Evolutionary conservation across 2,888 invertebrate genomes (phyloP).

Genomic region (Zaprionus obscuricornis): DNA sequence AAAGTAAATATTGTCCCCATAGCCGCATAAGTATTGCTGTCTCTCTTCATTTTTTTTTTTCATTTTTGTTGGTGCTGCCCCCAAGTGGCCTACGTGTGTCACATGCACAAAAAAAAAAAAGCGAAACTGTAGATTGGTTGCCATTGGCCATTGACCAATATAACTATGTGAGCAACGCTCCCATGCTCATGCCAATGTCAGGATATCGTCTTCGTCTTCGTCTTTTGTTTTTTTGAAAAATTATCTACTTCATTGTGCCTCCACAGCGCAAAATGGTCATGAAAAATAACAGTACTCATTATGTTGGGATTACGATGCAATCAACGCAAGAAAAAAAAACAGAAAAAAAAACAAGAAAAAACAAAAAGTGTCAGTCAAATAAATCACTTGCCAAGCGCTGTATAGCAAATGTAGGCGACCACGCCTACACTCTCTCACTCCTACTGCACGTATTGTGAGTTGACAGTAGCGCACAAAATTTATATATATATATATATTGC

Average conservation of each 20-base stretch:
- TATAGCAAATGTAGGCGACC: no score
- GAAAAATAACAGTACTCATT: slow-evolving; percentile 81
- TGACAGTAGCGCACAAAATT: slow-evolving; percentile 56
- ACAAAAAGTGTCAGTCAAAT: slow-evolving; percentile 81
- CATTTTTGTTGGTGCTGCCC: slow-evolving; percentile 32
- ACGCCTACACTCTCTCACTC: not conserved
- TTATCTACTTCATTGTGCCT: slow-evolving; percentile 75
- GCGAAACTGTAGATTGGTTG: no score
- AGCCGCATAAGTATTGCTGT: no score
- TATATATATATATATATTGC: slow-evolving; percentile 60
- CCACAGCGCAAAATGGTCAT: slow-evolving; percentile 63
- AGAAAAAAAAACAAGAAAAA: no score
- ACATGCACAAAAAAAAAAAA: slow-evolving; percentile 75
- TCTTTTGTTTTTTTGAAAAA: slow-evolving; percentile 78
- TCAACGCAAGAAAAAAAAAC: slow-evolving; percentile 80
- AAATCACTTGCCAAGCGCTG: slow-evolving; percentile 79
- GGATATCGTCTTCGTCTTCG: slow-evolving; percentile 64
- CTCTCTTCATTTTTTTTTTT: slow-evolving; percentile 43
- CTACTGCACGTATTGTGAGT: slow-evolving; percentile 46
- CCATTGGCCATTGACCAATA: no score
- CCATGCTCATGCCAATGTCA: slow-evolving; percentile 23
- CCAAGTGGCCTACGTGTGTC: slow-evolving; percentile 74
- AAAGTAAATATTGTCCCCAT: no score
- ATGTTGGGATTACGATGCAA: slow-evolving; percentile 81
- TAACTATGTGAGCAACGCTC: no score